Conservation (phyloP, 2,113 vertebrate genomes). For the Chloropsis hardwickii region DNA sequence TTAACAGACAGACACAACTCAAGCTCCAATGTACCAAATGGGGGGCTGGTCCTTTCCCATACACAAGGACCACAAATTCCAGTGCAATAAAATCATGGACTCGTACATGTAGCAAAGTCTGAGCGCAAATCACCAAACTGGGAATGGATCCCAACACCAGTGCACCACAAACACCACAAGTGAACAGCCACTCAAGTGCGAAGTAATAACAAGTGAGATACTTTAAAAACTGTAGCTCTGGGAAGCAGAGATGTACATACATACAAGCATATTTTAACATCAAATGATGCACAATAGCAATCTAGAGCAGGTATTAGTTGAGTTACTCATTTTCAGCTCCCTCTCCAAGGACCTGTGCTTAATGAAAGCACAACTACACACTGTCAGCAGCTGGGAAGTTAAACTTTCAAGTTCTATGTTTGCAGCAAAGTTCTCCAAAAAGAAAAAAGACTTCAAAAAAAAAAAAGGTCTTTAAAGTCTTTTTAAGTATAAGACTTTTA, state of each 20-base stretch:
- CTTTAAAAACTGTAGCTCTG: background rate
- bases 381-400: background rate
- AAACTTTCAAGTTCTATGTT: background rate
- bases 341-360: background rate
- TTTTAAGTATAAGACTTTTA: background rate
- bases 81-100: background rate
- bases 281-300: background rate
- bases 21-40: background rate
- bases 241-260: background rate
- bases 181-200: background rate
- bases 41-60: background rate
- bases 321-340: background rate
- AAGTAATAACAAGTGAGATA: background rate
- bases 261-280: background rate
- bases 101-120: background rate
- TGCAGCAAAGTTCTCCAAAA: background rate
- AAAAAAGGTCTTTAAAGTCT: background rate
- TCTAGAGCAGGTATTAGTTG: background rate
- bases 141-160: background rate
- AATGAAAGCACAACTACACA: background rate
- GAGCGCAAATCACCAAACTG: background rate
- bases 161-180: background rate
- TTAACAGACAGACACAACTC: background rate
- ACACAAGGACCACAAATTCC: fast-evolving
- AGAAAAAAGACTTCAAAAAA: background rate